phyloP scores from a whole-genome alignment of 1,140 invertebrate species.

The Myzus persicae region DNA sequence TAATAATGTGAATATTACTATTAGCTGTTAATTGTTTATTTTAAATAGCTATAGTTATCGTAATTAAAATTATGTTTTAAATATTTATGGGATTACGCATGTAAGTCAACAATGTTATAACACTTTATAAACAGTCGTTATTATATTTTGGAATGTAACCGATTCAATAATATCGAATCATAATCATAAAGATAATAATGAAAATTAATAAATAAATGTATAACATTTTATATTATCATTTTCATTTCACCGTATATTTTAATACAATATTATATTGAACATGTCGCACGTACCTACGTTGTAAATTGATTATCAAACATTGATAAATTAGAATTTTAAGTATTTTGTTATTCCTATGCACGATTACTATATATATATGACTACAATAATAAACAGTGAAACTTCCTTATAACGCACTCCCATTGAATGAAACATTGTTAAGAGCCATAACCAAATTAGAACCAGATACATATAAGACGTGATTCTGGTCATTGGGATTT shows the following conservation, averaged over 20 bases:
- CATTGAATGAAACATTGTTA: no score
- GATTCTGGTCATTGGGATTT: not conserved
- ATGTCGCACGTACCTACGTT: not conserved
- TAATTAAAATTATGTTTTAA: not conserved
- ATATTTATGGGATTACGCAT: not conserved
- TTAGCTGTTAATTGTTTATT: not conserved
- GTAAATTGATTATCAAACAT: not conserved
- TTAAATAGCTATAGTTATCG: not conserved
- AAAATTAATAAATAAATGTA: not conserved
- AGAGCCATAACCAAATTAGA: not conserved
- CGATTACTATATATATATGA: not conserved
- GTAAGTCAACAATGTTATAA: not conserved
- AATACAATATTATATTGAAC: not conserved
- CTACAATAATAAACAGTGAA: not conserved
- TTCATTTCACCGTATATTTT: not conserved
- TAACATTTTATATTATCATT: not conserved
- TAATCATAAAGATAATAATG: constrained; percentile 4
- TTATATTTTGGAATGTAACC: not conserved
- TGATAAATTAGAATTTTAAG: not conserved
- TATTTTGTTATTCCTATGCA: not conserved
- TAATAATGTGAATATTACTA: not conserved
- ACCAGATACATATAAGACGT: no score
- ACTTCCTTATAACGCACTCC: not conserved
- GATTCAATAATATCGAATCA: not conserved
- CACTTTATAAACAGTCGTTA: not conserved